Evolutionary conservation across 2,113 vertebrate species (phyloP).

Genomic region (Heliornis fulica): DNA sequence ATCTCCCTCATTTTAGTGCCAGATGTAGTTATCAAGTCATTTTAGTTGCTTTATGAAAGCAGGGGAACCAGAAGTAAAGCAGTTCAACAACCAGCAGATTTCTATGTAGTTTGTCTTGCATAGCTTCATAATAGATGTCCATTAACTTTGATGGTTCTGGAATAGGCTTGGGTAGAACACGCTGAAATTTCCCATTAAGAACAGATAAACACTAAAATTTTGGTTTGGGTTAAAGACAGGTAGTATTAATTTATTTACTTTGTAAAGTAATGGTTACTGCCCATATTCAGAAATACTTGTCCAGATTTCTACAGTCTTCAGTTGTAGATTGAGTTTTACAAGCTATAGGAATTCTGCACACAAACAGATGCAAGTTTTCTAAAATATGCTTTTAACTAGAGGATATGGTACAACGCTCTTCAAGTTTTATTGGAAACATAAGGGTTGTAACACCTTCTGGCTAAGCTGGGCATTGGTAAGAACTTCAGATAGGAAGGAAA

Average conservation of each 20-base stretch:
- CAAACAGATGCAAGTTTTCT: not conserved
- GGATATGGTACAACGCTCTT: not conserved
- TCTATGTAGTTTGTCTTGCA: not conserved
- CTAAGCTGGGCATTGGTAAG: not conserved
- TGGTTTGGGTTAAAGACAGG: not conserved
- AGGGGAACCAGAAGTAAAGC: not conserved
- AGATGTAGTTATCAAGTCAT: no score
- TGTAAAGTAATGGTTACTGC: not conserved
- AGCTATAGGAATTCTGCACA: not conserved
- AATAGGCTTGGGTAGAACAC: not conserved
- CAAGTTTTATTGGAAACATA: not conserved
- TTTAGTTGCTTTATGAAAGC: not conserved
- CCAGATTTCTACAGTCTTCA: not conserved
- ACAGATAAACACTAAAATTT: not conserved
- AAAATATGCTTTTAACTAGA: not conserved
- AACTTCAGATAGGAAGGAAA: not conserved
- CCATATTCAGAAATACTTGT: not conserved
- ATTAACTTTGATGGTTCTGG: not conserved
- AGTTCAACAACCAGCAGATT: not conserved
- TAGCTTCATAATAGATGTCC: not conserved
- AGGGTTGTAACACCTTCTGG: not conserved
- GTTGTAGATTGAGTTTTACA: not conserved
- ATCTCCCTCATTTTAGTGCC: slow-evolving; percentile 60
- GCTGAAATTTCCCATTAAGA: not conserved
- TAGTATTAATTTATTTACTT: not conserved